These are phyloP conservation scores for Ptyas mucosa DNA, from an alignment of 2,113 vertebrate genomes.

Conservation along the genomic window DNA sequence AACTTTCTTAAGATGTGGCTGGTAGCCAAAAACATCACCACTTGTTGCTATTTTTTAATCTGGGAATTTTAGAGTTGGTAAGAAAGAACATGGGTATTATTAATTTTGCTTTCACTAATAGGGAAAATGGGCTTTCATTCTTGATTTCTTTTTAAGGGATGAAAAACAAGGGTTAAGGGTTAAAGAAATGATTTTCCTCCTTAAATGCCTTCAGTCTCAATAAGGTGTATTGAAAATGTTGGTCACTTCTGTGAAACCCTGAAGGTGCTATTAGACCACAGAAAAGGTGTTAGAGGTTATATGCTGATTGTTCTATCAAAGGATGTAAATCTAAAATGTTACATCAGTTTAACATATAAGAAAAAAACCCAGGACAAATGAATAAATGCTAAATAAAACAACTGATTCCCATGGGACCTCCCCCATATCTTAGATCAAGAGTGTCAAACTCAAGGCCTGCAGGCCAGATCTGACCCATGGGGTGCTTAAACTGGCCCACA, in stretches of 20 bases:
- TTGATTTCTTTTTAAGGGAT: not conserved
- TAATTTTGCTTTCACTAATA: not conserved
- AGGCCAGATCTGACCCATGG: too few relatives aligned
- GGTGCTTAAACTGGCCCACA: too few relatives aligned
- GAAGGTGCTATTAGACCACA: not conserved
- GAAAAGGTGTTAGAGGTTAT: not conserved
- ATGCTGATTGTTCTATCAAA: not conserved
- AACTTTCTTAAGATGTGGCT: not conserved
- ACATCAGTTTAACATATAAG: not conserved
- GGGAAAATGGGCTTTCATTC: not conserved
- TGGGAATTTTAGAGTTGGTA: not conserved
- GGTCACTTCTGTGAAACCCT: not conserved
- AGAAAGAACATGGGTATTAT: not conserved
- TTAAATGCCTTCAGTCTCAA: not conserved
- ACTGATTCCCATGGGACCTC: not conserved
- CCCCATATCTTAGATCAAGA: not conserved
- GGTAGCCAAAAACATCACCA: not conserved
- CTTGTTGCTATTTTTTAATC: not conserved
- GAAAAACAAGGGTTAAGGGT: not conserved
- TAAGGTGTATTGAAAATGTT: not conserved
- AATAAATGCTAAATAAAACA: not conserved
- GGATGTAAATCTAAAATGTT: not conserved
- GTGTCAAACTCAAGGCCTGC: too few relatives aligned
- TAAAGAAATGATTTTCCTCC: not conserved
- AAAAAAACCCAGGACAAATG: not conserved